A percentile compares a stretch with the other conserved stretches of the same genome.
Conservation (phyloP, 2,888 invertebrate genomes). For the Heliconius charithonia region DNA sequence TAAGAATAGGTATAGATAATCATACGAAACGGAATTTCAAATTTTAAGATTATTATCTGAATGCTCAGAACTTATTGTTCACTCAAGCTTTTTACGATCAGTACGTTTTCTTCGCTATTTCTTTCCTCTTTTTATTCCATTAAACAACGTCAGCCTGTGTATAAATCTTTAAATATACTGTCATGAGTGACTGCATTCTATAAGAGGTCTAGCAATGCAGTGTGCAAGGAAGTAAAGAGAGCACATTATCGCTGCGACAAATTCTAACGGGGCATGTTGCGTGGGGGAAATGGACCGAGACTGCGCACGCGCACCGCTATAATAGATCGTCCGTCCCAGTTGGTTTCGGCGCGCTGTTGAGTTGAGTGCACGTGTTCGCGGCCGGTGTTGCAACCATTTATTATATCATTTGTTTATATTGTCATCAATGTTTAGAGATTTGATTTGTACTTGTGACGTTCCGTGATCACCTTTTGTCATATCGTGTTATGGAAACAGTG, state of each 20-base stretch:
- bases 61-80: background rate
- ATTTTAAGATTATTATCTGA: background rate
- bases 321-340: slow-evolving; percentile 82
- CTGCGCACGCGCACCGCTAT: slow-evolving; percentile 79
- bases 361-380: slow-evolving; percentile 76
- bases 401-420: slow-evolving; percentile 48
- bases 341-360: slow-evolving; percentile 80
- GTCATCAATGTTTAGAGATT: slow-evolving; percentile 45
- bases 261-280: slow-evolving; percentile 78
- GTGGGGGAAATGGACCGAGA: slow-evolving; percentile 83
- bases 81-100: background rate
- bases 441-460: slow-evolving; percentile 33
- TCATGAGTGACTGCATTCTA: slow-evolving; percentile 36
- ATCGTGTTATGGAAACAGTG: slow-evolving; percentile 50
- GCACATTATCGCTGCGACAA: slow-evolving; percentile 57
- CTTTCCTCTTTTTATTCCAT: background rate
- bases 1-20: background rate
- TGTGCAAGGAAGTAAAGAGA: slow-evolving; percentile 49
- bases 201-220: slow-evolving; percentile 31
- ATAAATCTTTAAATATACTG: slow-evolving; percentile 34
- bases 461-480: slow-evolving; percentile 38
- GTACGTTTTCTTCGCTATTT: background rate
- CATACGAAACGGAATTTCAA: background rate
- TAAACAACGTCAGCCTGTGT: background rate
- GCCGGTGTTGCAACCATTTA: slow-evolving; percentile 61